phyloP scores from a whole-genome alignment of 2,888 invertebrate genomes.

The Rotaria macrura region DNA sequence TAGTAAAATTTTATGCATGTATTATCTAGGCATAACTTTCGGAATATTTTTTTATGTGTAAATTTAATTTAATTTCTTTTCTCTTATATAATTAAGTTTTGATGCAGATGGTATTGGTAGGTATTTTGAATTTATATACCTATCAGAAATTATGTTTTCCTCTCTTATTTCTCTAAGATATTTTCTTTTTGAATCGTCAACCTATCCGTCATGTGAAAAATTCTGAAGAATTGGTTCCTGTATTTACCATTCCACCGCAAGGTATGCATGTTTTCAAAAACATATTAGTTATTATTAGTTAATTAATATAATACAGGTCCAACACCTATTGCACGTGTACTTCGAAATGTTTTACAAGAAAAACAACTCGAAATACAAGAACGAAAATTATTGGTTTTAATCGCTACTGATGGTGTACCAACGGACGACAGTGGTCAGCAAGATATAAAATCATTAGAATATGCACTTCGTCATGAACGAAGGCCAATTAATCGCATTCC shows the following conservation, averaged over 20 bases:
- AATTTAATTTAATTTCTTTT: too few species aligned
- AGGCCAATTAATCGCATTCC: not conserved
- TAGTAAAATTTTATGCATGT: too few species aligned
- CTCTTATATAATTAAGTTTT: not conserved
- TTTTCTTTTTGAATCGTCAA: constrained; percentile 29
- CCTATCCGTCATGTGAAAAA: not conserved
- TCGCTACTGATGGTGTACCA: constrained; percentile 32
- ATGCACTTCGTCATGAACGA: constrained; percentile 20
- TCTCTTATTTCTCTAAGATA: constrained; percentile 5
- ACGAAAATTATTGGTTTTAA: constrained; percentile 27
- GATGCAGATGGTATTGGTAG: constrained; percentile 7
- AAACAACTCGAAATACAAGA: constrained; percentile 25
- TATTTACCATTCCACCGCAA: constrained; percentile 23
- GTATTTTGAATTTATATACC: too few species aligned
- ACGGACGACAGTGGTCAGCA: constrained; percentile 25
- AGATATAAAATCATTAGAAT: constrained; percentile 26
- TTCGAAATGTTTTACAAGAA: constrained; percentile 16
- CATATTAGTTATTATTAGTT: too few species aligned
- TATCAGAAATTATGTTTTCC: not conserved
- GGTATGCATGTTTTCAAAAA: not conserved
- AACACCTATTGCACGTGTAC: constrained; percentile 21
- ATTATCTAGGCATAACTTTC: too few species aligned
- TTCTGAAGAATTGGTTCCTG: not conserved
- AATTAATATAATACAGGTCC: not conserved
- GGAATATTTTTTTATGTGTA: too few species aligned